These are phyloP conservation scores for Pristionchus maxplancki DNA, from an alignment of 2,888 invertebrate genomes.

Conservation along the genomic window DNA sequence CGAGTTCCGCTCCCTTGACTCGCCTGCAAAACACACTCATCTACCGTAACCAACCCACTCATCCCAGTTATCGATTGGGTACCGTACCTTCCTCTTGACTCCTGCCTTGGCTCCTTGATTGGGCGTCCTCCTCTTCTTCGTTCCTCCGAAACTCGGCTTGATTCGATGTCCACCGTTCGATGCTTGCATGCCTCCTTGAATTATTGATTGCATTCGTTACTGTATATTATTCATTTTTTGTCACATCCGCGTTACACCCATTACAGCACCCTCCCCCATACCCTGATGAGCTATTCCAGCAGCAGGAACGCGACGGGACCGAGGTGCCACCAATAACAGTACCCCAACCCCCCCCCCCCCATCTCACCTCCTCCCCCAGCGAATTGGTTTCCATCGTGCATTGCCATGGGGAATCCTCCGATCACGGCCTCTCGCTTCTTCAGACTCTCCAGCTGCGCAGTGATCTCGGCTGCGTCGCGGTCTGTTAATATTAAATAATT, in stretches of 20 bases:
- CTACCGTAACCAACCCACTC: neutral
- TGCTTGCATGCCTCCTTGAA: neutral
- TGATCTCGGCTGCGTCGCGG: conserved; percentile 67
- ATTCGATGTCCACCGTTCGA: neutral
- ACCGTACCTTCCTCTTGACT: conserved; percentile 46
- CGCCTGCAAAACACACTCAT: neutral
- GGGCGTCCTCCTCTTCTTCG: neutral
- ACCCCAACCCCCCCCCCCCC: no score
- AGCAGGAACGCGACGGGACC: neutral
- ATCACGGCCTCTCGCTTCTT: conserved; percentile 61
- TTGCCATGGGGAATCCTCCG: conserved; percentile 57
- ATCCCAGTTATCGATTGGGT: neutral
- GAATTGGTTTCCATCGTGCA: neutral
- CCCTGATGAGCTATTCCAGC: no score
- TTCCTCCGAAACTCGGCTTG: neutral
- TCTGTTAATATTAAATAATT: conserved; percentile 53
- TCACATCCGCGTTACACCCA: no score
- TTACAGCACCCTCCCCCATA: no score
- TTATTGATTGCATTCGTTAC: neutral
- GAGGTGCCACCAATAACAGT: no score
- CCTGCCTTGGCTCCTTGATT: conserved; percentile 17
- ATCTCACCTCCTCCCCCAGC: conserved; percentile 15
- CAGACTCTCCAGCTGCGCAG: conserved; percentile 62
- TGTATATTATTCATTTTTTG: no score
- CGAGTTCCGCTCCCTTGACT: neutral